Evolutionary conservation across 92 coral and sea anemone genomes (phyloP).

Genomic region (Zoanthus gigantus): DNA sequence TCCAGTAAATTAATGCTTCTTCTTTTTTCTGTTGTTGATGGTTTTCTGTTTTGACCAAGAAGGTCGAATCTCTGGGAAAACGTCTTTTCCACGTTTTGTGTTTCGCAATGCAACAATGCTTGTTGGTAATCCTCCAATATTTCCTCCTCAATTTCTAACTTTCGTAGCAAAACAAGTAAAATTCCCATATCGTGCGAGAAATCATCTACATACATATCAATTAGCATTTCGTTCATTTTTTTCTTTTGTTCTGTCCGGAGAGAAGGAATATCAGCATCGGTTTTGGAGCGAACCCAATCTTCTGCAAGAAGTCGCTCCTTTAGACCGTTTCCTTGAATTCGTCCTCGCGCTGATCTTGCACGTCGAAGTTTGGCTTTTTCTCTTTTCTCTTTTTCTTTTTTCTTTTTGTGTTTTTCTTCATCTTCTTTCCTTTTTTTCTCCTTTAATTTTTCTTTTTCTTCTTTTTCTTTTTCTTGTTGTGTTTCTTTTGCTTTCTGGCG

Average conservation of each 20-base stretch:
- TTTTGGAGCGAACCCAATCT: constrained; percentile 41
- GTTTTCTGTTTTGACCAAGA: constrained; percentile 32
- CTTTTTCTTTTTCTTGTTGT: constrained; percentile 3
- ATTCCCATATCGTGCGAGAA: constrained; percentile 45
- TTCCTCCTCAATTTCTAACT: constrained; percentile 34
- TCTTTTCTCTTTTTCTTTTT: not conserved
- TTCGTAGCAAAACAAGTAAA: constrained; percentile 32
- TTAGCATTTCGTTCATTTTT: constrained; percentile 32
- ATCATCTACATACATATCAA: constrained; percentile 34
- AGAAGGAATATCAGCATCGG: constrained; percentile 38
- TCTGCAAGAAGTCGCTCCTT: constrained; percentile 24
- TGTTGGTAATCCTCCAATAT: constrained; percentile 26
- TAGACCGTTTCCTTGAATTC: constrained; percentile 33
- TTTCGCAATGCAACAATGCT: constrained; percentile 21
- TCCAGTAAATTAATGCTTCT: not conserved
- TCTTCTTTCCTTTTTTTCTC: constrained; percentile 7
- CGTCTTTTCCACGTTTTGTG: constrained; percentile 24
- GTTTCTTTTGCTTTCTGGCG: constrained; percentile 1
- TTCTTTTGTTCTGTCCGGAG: constrained; percentile 28
- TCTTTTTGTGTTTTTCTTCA: constrained; percentile 5
- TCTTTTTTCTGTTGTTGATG: not conserved
- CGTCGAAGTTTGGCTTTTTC: not conserved
- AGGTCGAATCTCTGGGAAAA: constrained; percentile 33
- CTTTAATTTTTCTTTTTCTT: constrained; percentile 21
- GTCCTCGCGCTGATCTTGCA: constrained; percentile 20